Base-by-base conservation (phyloP, 2,888 invertebrate genomes). In the Nipponacmea schrenckii region DNA sequence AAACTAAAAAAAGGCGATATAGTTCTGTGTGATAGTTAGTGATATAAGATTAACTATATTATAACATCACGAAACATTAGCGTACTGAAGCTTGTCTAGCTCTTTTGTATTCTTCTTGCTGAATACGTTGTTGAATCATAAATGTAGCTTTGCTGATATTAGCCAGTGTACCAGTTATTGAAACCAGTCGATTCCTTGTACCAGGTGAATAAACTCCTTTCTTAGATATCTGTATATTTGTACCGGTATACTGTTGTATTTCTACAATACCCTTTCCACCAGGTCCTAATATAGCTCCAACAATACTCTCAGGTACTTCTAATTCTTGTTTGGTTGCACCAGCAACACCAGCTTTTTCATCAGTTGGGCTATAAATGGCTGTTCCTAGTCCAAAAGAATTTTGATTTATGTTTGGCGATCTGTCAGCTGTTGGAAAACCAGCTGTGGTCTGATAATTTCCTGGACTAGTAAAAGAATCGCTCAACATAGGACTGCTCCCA, bases 161-260 rank as follows among this genome's bases (percentile, higher is more conserved):
- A 90, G 93, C 93, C 87, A 93, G 93, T 87, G 93, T 93, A 90
- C 97, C 97, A 87, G 94, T 94, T 91, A 97, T 96, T 90, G 97
- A 96, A 83, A 97, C 97, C 91, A 97, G 95, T 89, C 97, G 94
- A 92, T 97, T 97, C 90, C 96, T 94, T 83, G 97, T 97, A 90
- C 97, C 97, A 81, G 97, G 97, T 87, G 96, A 95, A 92, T 96
- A 97, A 88, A 95, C 95, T 90, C 97, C 97, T 92, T 97, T 97
- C 93, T 97, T 97, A 84, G 96, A 96, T 91, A 98, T 97, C 92
- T 97, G 97, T 91, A 98, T 96, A 92, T 95, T 96, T 90, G 97
- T 96, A 90, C 97, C 96, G 89, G 96, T 96, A 91, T 94, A 93
- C 91, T 96, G 96, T 92, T 97, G 97, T 91, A 98, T 96, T 92